Evolutionary conservation across 2,797 vertebrate genomes (phyloP).

Genomic region (Apodemus agrarius): DNA sequence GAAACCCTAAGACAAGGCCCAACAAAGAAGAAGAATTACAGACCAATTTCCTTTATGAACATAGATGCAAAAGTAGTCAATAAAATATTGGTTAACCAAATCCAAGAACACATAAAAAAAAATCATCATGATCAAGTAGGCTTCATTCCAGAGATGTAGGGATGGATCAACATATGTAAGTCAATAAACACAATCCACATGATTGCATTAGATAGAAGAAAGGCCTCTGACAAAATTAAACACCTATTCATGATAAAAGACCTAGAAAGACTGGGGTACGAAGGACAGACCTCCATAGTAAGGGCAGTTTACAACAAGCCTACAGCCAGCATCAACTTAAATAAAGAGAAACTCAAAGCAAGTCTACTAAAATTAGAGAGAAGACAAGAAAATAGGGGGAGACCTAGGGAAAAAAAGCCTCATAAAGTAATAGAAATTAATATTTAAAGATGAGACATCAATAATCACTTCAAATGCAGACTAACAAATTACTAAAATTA

Average conservation of each 20-base stretch:
- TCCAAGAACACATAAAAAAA: neutral
- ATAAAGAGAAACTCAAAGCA: neutral
- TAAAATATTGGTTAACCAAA: neutral
- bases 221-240: neutral
- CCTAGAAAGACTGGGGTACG: neutral
- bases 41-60: neutral
- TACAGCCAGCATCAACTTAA: neutral
- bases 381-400: neutral
- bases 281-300: neutral
- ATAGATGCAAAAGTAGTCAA: neutral
- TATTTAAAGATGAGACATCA: neutral
- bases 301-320: neutral
- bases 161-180: neutral
- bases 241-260: neutral
- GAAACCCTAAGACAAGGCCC: neutral
- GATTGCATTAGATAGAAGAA: neutral
- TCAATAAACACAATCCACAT: neutral
- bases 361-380: neutral
- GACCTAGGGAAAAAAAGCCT: neutral
- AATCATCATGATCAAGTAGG: neutral
- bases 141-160: neutral
- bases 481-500: neutral
- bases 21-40: neutral
- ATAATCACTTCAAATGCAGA: conserved; percentile 15
- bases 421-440: neutral